Conservation (phyloP, 2,888 invertebrate genomes). For the Thyatira batis region DNA sequence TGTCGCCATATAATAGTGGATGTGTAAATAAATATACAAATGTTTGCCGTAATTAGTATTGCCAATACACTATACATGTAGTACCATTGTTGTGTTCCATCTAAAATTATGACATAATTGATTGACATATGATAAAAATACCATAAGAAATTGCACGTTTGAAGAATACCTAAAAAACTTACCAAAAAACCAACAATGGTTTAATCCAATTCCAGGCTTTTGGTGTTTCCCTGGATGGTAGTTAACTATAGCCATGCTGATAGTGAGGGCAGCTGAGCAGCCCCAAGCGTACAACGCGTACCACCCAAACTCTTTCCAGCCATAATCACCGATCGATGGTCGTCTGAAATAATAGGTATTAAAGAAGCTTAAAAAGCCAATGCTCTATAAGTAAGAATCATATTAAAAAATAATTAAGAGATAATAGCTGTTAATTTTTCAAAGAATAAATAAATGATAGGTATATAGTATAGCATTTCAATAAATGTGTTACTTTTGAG, state of each 20-base stretch:
- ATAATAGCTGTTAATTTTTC: neutral
- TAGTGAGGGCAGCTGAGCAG: constrained; percentile 75
- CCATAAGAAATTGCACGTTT: too few species aligned
- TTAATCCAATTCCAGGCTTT: constrained; percentile 82
- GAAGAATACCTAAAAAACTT: too few species aligned
- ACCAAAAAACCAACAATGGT: constrained; percentile 86
- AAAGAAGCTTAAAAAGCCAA: neutral
- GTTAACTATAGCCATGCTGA: constrained; percentile 76
- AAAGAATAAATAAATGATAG: constrained; percentile 8
- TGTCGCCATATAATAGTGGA: constrained; percentile 80
- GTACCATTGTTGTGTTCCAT: constrained; percentile 76
- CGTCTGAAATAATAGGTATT: constrained; percentile 40
- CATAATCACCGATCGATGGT: constrained; percentile 58
- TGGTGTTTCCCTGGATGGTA: constrained; percentile 74
- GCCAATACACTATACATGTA: constrained; percentile 87
- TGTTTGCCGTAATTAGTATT: constrained; percentile 79
- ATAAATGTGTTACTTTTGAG: neutral
- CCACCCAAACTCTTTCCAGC: constrained; percentile 81
- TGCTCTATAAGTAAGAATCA: too few species aligned
- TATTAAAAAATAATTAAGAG: neutral
- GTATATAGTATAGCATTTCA: too few species aligned
- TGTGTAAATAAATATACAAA: constrained; percentile 83
- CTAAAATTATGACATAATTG: constrained; percentile 43
- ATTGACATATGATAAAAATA: neutral
- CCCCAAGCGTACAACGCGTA: constrained; percentile 84